Evolutionary conservation across 2,888 invertebrate species (phyloP), one percentile per base, ranked within the genome.

Genomic region (Melanostoma scalare): DNA sequence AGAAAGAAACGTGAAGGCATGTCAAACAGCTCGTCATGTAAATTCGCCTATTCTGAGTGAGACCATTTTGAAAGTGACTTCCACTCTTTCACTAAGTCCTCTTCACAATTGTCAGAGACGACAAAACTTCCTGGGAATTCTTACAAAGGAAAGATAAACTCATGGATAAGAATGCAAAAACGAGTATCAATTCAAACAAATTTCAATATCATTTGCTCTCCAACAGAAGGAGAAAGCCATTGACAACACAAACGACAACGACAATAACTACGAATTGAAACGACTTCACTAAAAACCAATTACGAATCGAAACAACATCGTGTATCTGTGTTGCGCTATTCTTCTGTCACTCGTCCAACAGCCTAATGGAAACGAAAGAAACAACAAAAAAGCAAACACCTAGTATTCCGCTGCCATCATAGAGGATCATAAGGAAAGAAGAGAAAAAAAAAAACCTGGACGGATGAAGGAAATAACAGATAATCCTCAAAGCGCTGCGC

Each of bases 241-340:
- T 58, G 82, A 78, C 73, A 71, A 81, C 48, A 53, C 67, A 65
- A 81, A 76, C 67, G 68, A 77, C 67, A 61, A 68, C 58, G 53
- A 65, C 68, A 48, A 73, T 56, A 56, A 77, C 63, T 69, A 72
- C 42, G 79, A 84, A 79, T 79, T 75, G 84, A 75, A 84, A 79
- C 79, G 71, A 84, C 79, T 79, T 84, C 79, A 84, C 84, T 79
- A 84, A 84, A 84, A 84, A 84, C 79, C 84, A 84, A 84, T 84
- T 84, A 84, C 84, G 84, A 79, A 84, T 84, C 79, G 84, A 79
- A 79, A 79, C 84, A 84, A 71, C 79, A 71, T 79, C 73, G 42
- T 50, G 30, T 74, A 74, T 74, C 79, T 84, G 71, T 65, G 63
- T 58, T 10, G 48, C 52, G 71, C 9, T 30, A 50, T 55, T 33